These are phyloP conservation scores for Stigmatopora nigra DNA, from an alignment of 2,113 vertebrate genomes.

Conservation along the genomic window DNA sequence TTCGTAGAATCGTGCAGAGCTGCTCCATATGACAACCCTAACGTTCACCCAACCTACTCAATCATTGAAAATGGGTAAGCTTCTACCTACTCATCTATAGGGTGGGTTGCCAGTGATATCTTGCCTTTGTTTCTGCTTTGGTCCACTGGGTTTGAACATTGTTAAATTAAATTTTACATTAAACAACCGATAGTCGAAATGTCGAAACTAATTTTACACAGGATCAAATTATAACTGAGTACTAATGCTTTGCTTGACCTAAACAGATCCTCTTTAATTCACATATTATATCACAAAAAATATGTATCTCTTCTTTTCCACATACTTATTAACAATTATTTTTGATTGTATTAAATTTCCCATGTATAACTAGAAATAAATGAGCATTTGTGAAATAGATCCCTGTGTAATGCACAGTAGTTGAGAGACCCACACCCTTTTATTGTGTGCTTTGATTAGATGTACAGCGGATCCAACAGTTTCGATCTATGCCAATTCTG, in stretches of 20 bases:
- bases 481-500: slow-evolving; percentile 2
- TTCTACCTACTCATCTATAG: background rate
- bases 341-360: no score
- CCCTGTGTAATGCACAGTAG: background rate
- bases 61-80: slow-evolving; percentile 66
- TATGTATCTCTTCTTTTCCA: no score
- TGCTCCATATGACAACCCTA: slow-evolving; percentile 61
- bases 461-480: slow-evolving; percentile 56
- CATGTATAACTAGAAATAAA: background rate
- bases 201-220: no score
- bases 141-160: background rate
- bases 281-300: no score
- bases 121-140: background rate
- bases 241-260: no score
- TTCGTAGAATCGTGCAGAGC: slow-evolving; percentile 69
- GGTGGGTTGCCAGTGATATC: background rate
- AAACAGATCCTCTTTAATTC: no score
- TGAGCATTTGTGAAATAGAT: background rate
- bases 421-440: background rate
- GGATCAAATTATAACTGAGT: no score
- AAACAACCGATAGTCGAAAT: no score
- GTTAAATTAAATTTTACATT: background rate
- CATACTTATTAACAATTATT: no score
- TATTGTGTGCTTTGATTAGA: slow-evolving; percentile 24
- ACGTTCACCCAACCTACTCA: slow-evolving; percentile 46